Base-by-base conservation (phyloP, 2,797 vertebrate genomes). In the Lepilemur ruficaudatus region DNA sequence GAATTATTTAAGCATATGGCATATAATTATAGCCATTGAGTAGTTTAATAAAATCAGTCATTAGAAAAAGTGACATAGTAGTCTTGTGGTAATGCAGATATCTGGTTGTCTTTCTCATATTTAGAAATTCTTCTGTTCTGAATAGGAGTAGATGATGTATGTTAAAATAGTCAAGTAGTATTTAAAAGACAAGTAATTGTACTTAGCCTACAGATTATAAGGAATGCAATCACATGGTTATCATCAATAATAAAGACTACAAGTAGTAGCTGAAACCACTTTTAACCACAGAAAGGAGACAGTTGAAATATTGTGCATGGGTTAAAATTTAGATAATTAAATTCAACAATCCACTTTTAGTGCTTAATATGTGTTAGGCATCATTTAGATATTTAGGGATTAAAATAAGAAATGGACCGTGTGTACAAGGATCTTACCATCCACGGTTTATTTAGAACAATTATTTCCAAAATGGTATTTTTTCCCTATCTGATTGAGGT, bases 101-200 rank as follows among this genome's bases (percentile, higher is more conserved):
- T 23, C 84, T 73, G 70, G 23, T 88, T 93, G 79, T 91, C 17
- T 85, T 89, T 76, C 32, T 22, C 10, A 5, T 92, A 38, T 81
- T 92, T 80, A 80, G 43, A 52, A 69, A 75, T 67, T 76, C 8
- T 59, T 9, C 57, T 88, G 3, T 43, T 88, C 28, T 80, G 48
- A 79, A 28, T 13, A 48, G 48, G 22, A 59, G 46, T 78, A 22
- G 70, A 67, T 3, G 41, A n/a, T 59, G 9, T 76, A 61, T 43
- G 70, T 93, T 92, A 86, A 80, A 94, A 55, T 78, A 91, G 18
- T 69, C 25, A 20, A 87, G 18, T 69, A 84, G n/a, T 80, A 20
- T 93, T 75, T 96, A 46, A 91, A 95, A 79, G 41, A 14, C 18
- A 80, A 76, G 23, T 75, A 67, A n/a, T 70, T 88, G 43, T n/a